Conservation (phyloP, 2,888 invertebrate species). For the Enchytraeus crypticus region DNA sequence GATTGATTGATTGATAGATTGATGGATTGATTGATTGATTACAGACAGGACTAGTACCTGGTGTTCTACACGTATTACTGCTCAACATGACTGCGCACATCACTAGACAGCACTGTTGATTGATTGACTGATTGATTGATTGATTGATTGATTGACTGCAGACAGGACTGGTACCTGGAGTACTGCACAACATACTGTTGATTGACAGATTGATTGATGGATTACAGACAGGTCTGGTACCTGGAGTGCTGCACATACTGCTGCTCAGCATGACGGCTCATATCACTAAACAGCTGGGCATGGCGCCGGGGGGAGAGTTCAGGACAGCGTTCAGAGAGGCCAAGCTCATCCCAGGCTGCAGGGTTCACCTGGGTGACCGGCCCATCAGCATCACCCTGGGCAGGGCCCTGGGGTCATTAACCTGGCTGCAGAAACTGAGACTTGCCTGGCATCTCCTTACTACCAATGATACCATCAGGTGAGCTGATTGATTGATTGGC, state of each 20-base stretch:
- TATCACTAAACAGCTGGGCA: slow-evolving; percentile 82
- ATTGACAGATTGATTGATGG: no score
- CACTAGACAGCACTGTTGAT: slow-evolving; percentile 78
- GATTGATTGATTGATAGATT: no score
- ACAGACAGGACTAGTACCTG: no score
- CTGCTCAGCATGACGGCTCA: slow-evolving; percentile 87
- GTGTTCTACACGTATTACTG: slow-evolving; percentile 62
- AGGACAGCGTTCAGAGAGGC: slow-evolving; percentile 83
- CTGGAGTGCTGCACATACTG: slow-evolving; percentile 74
- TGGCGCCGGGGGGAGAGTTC: slow-evolving; percentile 98
- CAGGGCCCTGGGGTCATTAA: slow-evolving; percentile 74
- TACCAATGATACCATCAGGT: slow-evolving; percentile 73
- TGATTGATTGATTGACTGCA: no score
- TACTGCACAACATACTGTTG: no score
- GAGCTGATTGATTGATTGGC: slow-evolving; percentile 9
- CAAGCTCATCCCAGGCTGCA: slow-evolving; percentile 62
- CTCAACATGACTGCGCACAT: slow-evolving; percentile 87
- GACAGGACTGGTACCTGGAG: no score
- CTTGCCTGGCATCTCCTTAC: slow-evolving; percentile 75
- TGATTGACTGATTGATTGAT: no score
- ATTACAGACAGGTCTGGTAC: slow-evolving; percentile 58
- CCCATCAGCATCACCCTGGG: slow-evolving; percentile 85
- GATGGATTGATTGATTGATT: neutral
- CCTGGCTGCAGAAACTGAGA: slow-evolving; percentile 79
- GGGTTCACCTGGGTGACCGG: slow-evolving; percentile 82